Conservation (phyloP, 2,888 invertebrate genomes). For the Calephelis perditalis region DNA sequence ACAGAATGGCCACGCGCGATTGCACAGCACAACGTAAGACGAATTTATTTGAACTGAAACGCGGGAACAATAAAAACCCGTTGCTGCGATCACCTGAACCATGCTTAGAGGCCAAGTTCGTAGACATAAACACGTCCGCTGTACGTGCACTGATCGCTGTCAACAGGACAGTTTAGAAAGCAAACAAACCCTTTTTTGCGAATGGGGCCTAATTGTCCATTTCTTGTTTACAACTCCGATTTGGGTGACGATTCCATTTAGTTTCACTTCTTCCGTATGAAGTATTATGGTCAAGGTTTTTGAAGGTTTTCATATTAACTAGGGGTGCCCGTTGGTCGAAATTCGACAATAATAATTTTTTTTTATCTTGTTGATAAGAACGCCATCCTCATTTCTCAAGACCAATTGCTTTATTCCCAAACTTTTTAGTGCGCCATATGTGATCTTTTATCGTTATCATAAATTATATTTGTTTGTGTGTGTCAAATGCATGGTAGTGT, state of each 20-base stretch:
- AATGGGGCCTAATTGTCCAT: slow-evolving; percentile 10
- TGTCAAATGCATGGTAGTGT: no score
- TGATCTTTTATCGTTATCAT: no score
- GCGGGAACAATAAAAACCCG: slow-evolving; percentile 6
- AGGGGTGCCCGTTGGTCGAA: no score
- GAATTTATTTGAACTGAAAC: slow-evolving; percentile 3
- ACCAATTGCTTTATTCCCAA: no score
- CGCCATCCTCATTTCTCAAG: no score
- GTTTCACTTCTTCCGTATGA: slow-evolving; percentile 2
- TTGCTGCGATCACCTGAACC: slow-evolving; percentile 6
- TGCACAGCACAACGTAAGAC: not conserved
- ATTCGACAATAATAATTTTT: no score
- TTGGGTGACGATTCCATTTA: slow-evolving; percentile 8
- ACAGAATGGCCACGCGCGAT: slow-evolving; percentile 2
- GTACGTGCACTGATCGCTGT: slow-evolving; percentile 39
- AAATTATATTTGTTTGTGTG: no score
- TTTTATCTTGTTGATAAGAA: no score
- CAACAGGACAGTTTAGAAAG: slow-evolving; percentile 48
- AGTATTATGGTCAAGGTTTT: slow-evolving; percentile 6
- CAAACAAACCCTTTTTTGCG: slow-evolving; percentile 42
- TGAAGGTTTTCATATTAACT: not conserved
- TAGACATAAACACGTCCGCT: slow-evolving; percentile 40
- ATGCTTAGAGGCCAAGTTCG: slow-evolving; percentile 37
- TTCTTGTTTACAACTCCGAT: slow-evolving; percentile 7
- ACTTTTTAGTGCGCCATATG: no score